Conservation (phyloP, 1,140 invertebrate genomes). For the Pachypsylla venusta region DNA sequence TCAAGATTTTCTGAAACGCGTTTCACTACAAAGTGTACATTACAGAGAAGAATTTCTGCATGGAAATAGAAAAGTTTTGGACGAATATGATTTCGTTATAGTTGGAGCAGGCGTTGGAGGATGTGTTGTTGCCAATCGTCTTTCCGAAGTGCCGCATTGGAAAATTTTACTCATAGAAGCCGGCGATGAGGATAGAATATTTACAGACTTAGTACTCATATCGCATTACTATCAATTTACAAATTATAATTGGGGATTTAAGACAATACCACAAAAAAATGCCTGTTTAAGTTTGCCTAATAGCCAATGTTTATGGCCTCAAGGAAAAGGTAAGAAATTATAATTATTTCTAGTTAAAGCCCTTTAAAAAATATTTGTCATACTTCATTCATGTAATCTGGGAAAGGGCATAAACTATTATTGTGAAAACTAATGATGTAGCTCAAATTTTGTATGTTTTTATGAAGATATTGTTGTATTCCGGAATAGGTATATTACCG, state of each 20-base stretch:
- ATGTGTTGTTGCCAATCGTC: constrained; percentile 36
- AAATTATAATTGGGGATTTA: constrained; percentile 49
- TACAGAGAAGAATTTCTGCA: constrained; percentile 18
- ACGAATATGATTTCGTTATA: constrained; percentile 24
- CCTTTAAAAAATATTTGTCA: no score
- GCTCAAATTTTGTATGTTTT: no score
- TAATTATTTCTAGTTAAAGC: no score
- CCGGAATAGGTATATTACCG: no score
- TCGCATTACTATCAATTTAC: constrained; percentile 37
- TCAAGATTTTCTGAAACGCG: not conserved
- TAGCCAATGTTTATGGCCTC: constrained; percentile 38
- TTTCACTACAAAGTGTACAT: not conserved
- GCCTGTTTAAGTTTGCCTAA: constrained; percentile 38
- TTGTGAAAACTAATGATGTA: no score
- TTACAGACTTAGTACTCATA: constrained; percentile 13
- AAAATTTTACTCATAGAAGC: constrained; percentile 40
- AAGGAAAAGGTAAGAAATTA: constrained; percentile 42
- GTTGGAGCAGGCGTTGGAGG: constrained; percentile 29
- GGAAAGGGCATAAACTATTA: no score
- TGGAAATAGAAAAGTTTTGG: constrained; percentile 18
- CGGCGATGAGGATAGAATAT: constrained; percentile 46
- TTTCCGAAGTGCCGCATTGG: constrained; percentile 34
- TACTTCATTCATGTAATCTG: no score
- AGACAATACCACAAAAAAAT: constrained; percentile 31
- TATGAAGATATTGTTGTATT: no score